Percentiles rank a stretch among this genome's conserved stretches.
These are phyloP conservation scores for Brenthis daphne DNA, from an alignment of 2,888 invertebrate species.

Conservation along the genomic window DNA sequence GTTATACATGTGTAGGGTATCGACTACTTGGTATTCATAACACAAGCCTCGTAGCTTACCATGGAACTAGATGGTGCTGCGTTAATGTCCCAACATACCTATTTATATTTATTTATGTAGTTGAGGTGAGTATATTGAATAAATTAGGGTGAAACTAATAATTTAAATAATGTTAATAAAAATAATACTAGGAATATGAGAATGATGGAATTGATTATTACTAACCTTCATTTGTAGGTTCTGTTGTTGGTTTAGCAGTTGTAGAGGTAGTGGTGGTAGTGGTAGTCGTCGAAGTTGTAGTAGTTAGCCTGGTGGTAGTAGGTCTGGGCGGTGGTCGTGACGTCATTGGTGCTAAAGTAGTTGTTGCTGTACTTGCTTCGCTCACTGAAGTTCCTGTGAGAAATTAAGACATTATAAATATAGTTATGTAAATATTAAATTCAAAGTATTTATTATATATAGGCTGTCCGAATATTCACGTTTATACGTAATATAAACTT, in stretches of 20 bases:
- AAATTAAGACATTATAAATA: not conserved
- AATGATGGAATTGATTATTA: not conserved
- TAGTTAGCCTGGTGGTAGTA: slow-evolving; percentile 52
- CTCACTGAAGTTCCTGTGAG: slow-evolving; percentile 48
- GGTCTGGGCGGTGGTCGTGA: slow-evolving; percentile 64
- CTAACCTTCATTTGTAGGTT: slow-evolving; percentile 38
- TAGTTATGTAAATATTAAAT: not conserved
- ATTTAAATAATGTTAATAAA: too few species aligned
- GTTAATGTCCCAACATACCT: too few species aligned
- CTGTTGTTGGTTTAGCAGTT: slow-evolving; percentile 49
- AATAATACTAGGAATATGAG: not conserved
- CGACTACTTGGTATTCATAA: too few species aligned
- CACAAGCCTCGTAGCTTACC: too few species aligned
- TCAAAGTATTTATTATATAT: too few species aligned
- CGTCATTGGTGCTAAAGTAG: slow-evolving; percentile 68
- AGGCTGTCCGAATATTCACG: too few species aligned
- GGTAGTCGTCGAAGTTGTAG: slow-evolving; percentile 50
- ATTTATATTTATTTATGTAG: too few species aligned
- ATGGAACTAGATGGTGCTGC: too few species aligned
- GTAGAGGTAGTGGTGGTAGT: slow-evolving; percentile 55
- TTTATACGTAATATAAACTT: too few species aligned
- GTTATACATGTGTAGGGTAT: too few species aligned
- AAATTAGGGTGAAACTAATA: too few species aligned
- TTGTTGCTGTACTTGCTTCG: slow-evolving; percentile 62
- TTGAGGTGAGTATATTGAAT: too few species aligned